Conservation (phyloP, 1,140 invertebrate species). For the Drosophila dunni region DNA sequence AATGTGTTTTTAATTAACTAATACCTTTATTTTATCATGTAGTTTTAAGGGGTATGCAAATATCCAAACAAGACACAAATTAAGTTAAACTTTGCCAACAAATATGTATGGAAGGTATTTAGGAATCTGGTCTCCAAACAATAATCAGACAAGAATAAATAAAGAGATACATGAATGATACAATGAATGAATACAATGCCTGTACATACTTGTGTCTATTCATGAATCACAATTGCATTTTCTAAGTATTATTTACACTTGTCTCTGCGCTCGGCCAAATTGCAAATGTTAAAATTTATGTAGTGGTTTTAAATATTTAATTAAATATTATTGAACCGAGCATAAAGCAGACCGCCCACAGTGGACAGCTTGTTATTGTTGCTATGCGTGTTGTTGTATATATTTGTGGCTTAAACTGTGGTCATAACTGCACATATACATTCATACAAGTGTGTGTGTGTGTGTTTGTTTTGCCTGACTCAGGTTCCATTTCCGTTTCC, state of each 20-base stretch:
- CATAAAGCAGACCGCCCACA: conserved; percentile 36
- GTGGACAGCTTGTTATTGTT: background rate
- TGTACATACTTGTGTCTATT: background rate
- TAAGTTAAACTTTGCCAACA: background rate
- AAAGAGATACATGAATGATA: conserved; percentile 2
- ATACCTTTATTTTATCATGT: too few relatives aligned
- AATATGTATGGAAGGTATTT: conserved; percentile 17
- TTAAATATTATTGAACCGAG: conserved; percentile 81
- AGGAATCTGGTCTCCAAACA: conserved; percentile 25
- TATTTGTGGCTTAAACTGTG: conserved; percentile 32
- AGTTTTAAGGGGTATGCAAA: too few relatives aligned
- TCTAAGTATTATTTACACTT: conserved; percentile 64
- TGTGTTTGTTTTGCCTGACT: conserved; percentile 25
- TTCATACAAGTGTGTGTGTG: conserved; percentile 3
- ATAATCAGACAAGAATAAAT: conserved; percentile 9
- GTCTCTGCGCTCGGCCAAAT: conserved; percentile 40
- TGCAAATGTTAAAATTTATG: conserved; percentile 82
- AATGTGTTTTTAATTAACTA: too few relatives aligned
- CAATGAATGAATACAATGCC: background rate
- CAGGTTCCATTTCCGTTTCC: conserved; percentile 6
- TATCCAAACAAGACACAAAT: background rate
- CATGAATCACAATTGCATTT: conserved; percentile 28
- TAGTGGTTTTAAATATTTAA: conserved; percentile 83
- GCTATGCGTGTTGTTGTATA: conserved; percentile 21
- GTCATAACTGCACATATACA: background rate